A percentile compares a stretch with the other conserved stretches of the same genome.
These are phyloP conservation scores for Hetaerina americana DNA, from an alignment of 1,140 invertebrate species.

Conservation along the genomic window DNA sequence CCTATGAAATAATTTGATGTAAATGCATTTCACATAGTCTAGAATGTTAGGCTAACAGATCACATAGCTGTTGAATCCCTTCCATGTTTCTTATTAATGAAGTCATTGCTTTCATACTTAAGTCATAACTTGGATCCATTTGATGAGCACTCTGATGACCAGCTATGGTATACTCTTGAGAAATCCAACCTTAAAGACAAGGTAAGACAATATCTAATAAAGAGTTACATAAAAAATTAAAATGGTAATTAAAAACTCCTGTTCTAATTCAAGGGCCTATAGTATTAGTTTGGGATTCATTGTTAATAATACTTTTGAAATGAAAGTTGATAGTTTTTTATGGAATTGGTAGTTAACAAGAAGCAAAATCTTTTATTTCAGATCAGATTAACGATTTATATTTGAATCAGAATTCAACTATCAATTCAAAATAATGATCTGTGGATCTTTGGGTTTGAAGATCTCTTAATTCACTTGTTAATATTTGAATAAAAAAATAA, in stretches of 20 bases:
- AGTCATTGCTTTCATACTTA: not conserved
- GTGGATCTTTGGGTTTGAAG: no score
- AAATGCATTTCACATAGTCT: not conserved
- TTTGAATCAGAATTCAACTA: no score
- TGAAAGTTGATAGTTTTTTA: no score
- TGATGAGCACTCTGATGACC: constrained; percentile 31
- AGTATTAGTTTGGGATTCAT: no score
- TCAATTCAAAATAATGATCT: no score
- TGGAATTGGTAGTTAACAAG: no score
- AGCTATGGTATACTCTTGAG: constrained; percentile 37
- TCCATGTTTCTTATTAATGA: not conserved
- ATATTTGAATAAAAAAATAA: no score
- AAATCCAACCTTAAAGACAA: constrained; percentile 30
- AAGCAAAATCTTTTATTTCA: no score
- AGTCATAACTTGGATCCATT: constrained; percentile 45
- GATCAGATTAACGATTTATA: no score
- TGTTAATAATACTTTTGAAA: not conserved
- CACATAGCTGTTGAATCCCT: not conserved
- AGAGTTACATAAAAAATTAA: not conserved
- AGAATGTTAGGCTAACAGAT: not conserved
- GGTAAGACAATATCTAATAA: not conserved
- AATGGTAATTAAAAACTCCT: not conserved
- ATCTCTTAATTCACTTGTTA: no score
- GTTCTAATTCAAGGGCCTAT: not conserved
- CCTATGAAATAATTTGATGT: no score